These are phyloP conservation scores for Dendrolimus pini DNA, from an alignment of 2,888 invertebrate species.

Conservation along the genomic window DNA sequence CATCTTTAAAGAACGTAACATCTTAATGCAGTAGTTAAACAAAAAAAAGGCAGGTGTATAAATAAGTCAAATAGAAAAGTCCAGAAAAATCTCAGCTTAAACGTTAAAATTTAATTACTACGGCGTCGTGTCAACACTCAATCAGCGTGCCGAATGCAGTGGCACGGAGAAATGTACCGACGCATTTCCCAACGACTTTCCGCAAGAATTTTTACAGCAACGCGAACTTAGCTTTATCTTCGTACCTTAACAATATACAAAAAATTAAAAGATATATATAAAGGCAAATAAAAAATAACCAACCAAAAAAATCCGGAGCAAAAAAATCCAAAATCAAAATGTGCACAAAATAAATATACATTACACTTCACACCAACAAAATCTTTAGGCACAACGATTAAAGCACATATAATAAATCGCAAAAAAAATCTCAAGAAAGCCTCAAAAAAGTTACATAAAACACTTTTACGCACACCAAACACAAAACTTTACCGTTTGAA, in stretches of 20 bases:
- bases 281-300: constrained; percentile 49
- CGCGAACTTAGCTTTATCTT: not conserved
- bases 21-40: no score
- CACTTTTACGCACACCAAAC: constrained; percentile 56
- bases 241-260: constrained; percentile 5
- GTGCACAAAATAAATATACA: constrained; percentile 64
- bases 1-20: no score
- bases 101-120: not conserved
- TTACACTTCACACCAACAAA: constrained; percentile 63
- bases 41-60: no score
- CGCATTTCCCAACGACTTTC: not conserved
- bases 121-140: not conserved
- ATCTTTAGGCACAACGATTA: constrained; percentile 54
- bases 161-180: not conserved
- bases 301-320: constrained; percentile 70
- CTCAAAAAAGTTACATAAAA: constrained; percentile 51
- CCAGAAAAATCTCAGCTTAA: no score
- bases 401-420: constrained; percentile 43
- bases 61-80: no score
- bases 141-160: not conserved
- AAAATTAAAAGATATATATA: constrained; percentile 15
- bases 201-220: not conserved
- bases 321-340: constrained; percentile 70
- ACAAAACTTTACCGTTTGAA: constrained; percentile 71
- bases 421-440: constrained; percentile 53